These are phyloP conservation scores for Lasioglossum leucozonium DNA, from an alignment of 2,888 invertebrate genomes.

Conservation along the genomic window DNA sequence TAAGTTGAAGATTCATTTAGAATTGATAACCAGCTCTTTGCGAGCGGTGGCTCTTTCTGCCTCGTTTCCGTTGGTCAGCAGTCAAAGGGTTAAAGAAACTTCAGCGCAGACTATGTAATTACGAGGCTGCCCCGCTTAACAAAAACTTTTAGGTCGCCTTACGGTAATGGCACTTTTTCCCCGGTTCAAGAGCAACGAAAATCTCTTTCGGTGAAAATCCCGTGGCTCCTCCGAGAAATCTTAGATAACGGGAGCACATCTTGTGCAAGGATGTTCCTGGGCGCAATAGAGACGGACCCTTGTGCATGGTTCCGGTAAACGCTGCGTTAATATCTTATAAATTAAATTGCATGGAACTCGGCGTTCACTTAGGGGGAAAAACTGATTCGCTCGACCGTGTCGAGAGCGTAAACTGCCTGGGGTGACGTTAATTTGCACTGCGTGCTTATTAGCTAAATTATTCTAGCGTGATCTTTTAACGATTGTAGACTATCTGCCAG, in stretches of 20 bases:
- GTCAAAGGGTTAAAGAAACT: constrained; percentile 12
- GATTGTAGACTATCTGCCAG: background rate
- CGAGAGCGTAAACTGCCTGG: background rate
- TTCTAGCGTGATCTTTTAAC: background rate
- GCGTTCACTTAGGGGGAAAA: background rate
- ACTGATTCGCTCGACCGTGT: background rate
- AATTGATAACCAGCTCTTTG: background rate
- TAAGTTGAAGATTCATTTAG: background rate
- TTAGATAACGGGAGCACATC: background rate
- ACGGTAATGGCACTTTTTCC: background rate
- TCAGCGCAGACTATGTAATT: background rate
- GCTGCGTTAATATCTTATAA: constrained; percentile 4
- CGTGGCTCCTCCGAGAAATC: background rate
- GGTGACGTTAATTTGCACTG: background rate
- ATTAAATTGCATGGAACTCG: background rate
- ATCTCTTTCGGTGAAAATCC: background rate
- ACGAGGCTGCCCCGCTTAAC: background rate
- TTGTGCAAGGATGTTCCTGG: background rate
- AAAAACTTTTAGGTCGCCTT: background rate
- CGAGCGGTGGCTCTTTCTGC: background rate
- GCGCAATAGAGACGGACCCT: background rate
- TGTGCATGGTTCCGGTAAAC: background rate
- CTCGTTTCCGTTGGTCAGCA: background rate
- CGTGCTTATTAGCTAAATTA: background rate
- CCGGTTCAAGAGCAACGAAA: background rate